Base-by-base conservation (phyloP, 2,797 vertebrate species). In the Phalloptychus januarius region DNA sequence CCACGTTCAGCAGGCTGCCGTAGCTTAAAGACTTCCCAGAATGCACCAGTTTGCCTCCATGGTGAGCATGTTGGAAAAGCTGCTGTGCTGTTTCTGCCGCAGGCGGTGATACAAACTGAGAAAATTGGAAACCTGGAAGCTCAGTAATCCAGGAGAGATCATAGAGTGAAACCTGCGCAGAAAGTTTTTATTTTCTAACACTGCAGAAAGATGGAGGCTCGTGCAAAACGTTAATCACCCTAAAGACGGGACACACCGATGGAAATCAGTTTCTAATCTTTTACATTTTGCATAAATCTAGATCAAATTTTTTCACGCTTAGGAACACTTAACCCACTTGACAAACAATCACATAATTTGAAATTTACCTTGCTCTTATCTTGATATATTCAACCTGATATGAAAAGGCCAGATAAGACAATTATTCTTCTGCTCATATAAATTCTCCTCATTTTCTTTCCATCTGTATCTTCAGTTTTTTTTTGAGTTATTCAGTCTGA, bases 21-120 rank as follows among this genome's bases (percentile, higher is more conserved):
- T 65, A 81, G 73, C 87, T 87, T 86, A 78, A 88, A 87, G 89
- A 85, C 78, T 89, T 83, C 86, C 75, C 85, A 61, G 79, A 79
- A 84, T 75, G 78, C 81, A 75, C 69, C 36, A 58, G 74, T 80
- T 69, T 31, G 42, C 33, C 81, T 79, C 67, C 70, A 63, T 63
- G 44, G 74, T 85, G 46, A 82, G 76, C 79, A 73, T 71, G 71
- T 77, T n/a, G 1, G 25, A 20, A 48, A 63, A 54, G 76, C 52
- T 20, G 74, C 72, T 56, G 56, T 36, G 46, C 76, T 25, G 33
- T 58, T 88, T 87, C 72, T 76, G 85, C 86, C 79, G 46, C 76
- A 79, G 85, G 90, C 86, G 23, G 7, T 76, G 85, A 80, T 79
- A 44, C 74, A 76, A 88, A 74, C 72, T 10, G 3, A 74, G 31